phyloP scores from a whole-genome alignment of 2,113 vertebrate species.

The Cyanoramphus novaezelandiae region DNA sequence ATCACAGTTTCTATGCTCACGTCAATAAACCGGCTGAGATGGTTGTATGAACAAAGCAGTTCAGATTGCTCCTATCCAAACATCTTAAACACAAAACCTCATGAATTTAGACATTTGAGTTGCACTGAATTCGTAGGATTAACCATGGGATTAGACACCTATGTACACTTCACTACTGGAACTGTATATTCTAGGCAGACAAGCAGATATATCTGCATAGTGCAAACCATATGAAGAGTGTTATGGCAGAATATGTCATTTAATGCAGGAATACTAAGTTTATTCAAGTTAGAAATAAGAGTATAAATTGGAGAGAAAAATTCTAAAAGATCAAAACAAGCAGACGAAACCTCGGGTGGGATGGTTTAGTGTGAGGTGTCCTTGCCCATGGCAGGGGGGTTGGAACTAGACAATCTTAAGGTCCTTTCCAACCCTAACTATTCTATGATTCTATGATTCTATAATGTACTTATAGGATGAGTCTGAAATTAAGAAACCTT shows the following conservation, averaged over 20 bases:
- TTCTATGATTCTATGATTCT: no score
- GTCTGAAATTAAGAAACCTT: background rate
- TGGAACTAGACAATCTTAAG: no score
- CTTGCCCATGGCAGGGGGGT: no score
- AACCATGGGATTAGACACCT: background rate
- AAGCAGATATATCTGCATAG: background rate
- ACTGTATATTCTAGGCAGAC: background rate
- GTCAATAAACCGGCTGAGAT: background rate
- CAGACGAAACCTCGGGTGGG: background rate
- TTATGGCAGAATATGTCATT: background rate
- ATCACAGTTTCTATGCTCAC: background rate
- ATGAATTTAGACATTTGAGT: background rate
- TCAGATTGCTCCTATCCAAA: background rate
- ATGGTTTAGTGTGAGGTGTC: no score
- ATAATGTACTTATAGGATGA: background rate
- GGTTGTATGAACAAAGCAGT: rapidly evolving
- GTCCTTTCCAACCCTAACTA: no score
- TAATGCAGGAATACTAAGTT: background rate
- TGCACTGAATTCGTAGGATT: background rate
- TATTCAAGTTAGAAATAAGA: background rate
- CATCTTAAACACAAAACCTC: background rate
- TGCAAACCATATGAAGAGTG: background rate
- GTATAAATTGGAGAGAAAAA: background rate
- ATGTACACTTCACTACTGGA: background rate
- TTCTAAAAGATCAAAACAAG: background rate